These are phyloP conservation scores for Pseudomugil gertrudae DNA, from an alignment of 2,797 vertebrate species.

Conservation along the genomic window DNA sequence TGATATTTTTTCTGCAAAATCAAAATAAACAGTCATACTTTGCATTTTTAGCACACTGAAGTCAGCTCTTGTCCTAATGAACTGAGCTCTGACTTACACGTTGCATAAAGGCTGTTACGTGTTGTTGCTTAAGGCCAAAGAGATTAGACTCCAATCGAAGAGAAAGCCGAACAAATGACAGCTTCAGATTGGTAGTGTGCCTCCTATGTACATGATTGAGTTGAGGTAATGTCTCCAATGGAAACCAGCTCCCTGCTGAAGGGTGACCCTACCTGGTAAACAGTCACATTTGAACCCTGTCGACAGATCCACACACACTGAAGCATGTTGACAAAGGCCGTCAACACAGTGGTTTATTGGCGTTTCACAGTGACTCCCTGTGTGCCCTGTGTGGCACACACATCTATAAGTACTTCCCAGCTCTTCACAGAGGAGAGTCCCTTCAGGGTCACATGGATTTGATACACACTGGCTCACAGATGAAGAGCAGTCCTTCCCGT, in stretches of 20 bases:
- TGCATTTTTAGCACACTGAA: slow-evolving; percentile 48
- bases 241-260: slow-evolving; percentile 30
- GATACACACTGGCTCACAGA: slow-evolving; percentile 70
- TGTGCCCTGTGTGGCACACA: slow-evolving; percentile 77
- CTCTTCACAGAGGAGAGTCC: slow-evolving; percentile 75
- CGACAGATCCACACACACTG: slow-evolving; percentile 69
- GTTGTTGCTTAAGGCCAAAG: slow-evolving; percentile 65
- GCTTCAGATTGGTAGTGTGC: slow-evolving; percentile 40
- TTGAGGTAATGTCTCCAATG: slow-evolving; percentile 27
- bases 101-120: slow-evolving; percentile 55
- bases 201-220: slow-evolving; percentile 34
- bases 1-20: slow-evolving; percentile 1
- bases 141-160: slow-evolving; percentile 66
- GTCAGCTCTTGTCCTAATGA: slow-evolving; percentile 54
- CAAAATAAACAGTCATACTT: slow-evolving; percentile 16
- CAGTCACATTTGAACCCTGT: slow-evolving; percentile 76
- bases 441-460: slow-evolving; percentile 74
- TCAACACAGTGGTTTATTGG: slow-evolving; percentile 75
- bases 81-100: slow-evolving; percentile 44
- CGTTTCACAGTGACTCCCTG: slow-evolving; percentile 72
- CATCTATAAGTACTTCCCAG: slow-evolving; percentile 75
- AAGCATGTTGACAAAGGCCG: slow-evolving; percentile 81
- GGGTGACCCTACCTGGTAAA: slow-evolving; percentile 68
- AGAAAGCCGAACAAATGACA: slow-evolving; percentile 54
- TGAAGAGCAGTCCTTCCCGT: slow-evolving; percentile 73